Conservation (phyloP, 2,797 vertebrate genomes). For the Sebastolobus alascanus region DNA sequence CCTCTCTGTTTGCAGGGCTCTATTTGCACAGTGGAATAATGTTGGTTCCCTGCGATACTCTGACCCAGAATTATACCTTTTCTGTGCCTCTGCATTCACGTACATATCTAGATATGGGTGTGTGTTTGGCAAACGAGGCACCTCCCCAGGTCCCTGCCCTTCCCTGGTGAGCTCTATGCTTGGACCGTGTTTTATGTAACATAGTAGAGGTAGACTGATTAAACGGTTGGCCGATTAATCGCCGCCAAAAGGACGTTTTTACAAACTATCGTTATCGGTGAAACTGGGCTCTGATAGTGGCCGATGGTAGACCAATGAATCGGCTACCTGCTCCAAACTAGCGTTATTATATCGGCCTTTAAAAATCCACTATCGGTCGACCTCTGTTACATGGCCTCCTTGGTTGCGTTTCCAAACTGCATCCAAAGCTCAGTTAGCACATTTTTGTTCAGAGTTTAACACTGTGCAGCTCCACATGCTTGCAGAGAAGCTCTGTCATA, state of each 20-base stretch:
- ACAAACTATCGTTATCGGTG: too few relatives aligned
- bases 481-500: not conserved
- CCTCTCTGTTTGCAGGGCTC: conserved; percentile 47
- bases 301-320: too few relatives aligned
- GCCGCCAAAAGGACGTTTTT: too few relatives aligned
- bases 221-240: too few relatives aligned
- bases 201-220: not conserved
- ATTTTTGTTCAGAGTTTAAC: conserved; percentile 4
- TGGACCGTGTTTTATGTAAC: conserved; percentile 19
- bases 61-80: conserved; percentile 39
- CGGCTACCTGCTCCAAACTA: too few relatives aligned
- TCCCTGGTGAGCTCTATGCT: conserved; percentile 1
- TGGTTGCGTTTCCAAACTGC: conserved; percentile 9
- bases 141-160: not conserved
- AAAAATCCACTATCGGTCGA: too few relatives aligned
- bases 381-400: not conserved
- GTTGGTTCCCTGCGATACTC: conserved; percentile 51
- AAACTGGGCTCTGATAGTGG: too few relatives aligned
- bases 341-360: too few relatives aligned
- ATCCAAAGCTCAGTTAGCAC: conserved; percentile 1
- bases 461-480: not conserved
- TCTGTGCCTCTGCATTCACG: conserved; percentile 43
- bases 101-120: conserved; percentile 5
- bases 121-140: not conserved
- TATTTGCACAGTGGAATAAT: conserved; percentile 67